Conservation (phyloP, 35 echinoderm and acorn worm genomes). For the Apostichopus japonicus region DNA sequence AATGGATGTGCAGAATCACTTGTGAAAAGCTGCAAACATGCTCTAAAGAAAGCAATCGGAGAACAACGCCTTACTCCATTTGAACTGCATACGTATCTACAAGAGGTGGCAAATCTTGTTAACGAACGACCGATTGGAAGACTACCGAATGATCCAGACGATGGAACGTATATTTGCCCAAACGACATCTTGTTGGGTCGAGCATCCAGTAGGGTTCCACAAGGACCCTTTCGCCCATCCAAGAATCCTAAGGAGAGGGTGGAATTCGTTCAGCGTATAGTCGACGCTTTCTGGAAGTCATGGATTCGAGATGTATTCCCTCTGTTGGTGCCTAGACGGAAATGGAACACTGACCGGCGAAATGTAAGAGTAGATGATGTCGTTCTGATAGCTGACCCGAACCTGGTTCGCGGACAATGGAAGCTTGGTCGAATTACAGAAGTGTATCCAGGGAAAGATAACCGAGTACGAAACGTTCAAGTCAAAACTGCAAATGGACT, state of each 20-base stretch:
- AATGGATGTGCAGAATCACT: no score
- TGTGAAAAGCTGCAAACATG: constrained; percentile 70
- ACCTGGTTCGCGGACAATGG: constrained; percentile 46
- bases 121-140: constrained; percentile 73
- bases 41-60: constrained; percentile 60
- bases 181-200: no score
- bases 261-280: no score
- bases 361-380: no score
- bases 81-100: constrained; percentile 55
- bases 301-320: no score
- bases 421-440: constrained; percentile 7
- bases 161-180: no score
- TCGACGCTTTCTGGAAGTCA: no score
- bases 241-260: constrained; percentile 51
- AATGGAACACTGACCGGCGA: no score
- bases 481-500: no score
- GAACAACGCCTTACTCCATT: constrained; percentile 58
- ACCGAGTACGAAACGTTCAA: no score
- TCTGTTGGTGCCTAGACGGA: no score
- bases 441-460: neutral
- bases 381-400: no score
- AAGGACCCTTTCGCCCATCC: constrained; percentile 54
- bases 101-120: constrained; percentile 70
- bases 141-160: constrained; percentile 78
- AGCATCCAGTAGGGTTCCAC: constrained; percentile 48